Percentiles rank a stretch among this genome's conserved stretches.
These are phyloP conservation scores for Drosophila neotestacea DNA, from an alignment of 2,888 invertebrate species.

Conservation along the genomic window DNA sequence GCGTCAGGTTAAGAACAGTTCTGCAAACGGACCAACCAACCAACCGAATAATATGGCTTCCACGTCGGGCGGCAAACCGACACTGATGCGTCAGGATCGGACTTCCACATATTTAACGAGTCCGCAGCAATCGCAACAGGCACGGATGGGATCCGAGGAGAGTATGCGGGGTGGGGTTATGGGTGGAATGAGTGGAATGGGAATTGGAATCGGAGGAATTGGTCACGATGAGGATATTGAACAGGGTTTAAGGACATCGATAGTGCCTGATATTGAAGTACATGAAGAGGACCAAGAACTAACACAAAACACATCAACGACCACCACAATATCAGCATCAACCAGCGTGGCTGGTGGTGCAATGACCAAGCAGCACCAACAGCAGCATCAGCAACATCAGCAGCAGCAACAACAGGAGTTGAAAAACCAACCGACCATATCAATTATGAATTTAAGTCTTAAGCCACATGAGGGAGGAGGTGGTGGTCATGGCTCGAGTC, in stretches of 20 bases:
- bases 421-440: conserved; percentile 86
- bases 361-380: conserved; percentile 47
- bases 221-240: conserved; percentile 85
- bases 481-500: conserved; percentile 42
- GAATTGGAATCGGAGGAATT: conserved; percentile 22
- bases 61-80: conserved; percentile 89
- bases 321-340: conserved; percentile 60
- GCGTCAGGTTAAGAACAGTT: conserved; percentile 83
- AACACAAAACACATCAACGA: conserved; percentile 64
- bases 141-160: conserved; percentile 92
- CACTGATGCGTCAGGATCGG: conserved; percentile 94
- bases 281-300: conserved; percentile 83
- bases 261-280: conserved; percentile 86
- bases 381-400: conserved; percentile 25
- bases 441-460: conserved; percentile 85
- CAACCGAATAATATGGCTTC: conserved; percentile 74
- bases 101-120: conserved; percentile 91
- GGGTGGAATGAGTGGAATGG: conserved; percentile 81
- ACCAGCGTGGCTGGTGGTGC: conserved; percentile 42
- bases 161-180: conserved; percentile 86
- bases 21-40: conserved; percentile 82
- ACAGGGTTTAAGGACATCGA: conserved; percentile 76
- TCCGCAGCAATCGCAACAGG: conserved; percentile 88
- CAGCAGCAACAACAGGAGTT: conserved; percentile 84
- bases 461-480: conserved; percentile 58